Percentiles rank a stretch among this genome's conserved stretches.
Evolutionary conservation across 2,888 invertebrate genomes (phyloP).

Genomic region (Sycophila texana): DNA sequence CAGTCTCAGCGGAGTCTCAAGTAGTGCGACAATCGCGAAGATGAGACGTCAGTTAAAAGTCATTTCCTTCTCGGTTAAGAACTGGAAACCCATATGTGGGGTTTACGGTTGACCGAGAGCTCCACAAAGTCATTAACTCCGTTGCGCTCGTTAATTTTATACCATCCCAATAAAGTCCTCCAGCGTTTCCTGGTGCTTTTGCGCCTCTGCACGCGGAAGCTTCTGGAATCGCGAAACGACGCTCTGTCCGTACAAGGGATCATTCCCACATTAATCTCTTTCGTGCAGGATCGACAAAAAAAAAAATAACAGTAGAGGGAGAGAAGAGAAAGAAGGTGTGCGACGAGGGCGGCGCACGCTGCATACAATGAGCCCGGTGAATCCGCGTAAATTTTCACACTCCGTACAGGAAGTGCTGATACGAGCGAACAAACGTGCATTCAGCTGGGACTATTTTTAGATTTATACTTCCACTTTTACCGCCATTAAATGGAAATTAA

Average conservation of each 20-base stretch:
- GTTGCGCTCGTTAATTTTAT: slow-evolving; percentile 33
- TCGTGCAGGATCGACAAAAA: background rate
- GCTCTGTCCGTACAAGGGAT: background rate
- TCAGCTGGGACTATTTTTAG: background rate
- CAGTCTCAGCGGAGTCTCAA: background rate
- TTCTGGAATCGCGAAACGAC: background rate
- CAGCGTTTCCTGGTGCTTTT: background rate
- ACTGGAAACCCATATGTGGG: background rate
- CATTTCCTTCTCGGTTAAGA: no score
- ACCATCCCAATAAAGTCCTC: slow-evolving; percentile 18
- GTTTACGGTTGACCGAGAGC: background rate
- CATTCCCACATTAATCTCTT: slow-evolving; percentile 36
- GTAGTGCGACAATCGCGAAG: background rate
- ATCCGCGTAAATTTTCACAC: background rate
- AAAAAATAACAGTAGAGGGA: background rate
- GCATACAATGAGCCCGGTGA: background rate
- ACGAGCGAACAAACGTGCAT: background rate
- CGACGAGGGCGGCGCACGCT: background rate
- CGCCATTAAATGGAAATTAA: no score
- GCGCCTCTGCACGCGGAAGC: background rate
- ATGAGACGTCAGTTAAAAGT: no score
- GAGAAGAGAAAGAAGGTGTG: background rate
- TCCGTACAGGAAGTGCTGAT: background rate
- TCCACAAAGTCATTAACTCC: background rate
- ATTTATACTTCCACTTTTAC: no score